These are phyloP conservation scores for Cygnus buccinator DNA, from an alignment of 2,113 vertebrate genomes.

Conservation along the genomic window DNA sequence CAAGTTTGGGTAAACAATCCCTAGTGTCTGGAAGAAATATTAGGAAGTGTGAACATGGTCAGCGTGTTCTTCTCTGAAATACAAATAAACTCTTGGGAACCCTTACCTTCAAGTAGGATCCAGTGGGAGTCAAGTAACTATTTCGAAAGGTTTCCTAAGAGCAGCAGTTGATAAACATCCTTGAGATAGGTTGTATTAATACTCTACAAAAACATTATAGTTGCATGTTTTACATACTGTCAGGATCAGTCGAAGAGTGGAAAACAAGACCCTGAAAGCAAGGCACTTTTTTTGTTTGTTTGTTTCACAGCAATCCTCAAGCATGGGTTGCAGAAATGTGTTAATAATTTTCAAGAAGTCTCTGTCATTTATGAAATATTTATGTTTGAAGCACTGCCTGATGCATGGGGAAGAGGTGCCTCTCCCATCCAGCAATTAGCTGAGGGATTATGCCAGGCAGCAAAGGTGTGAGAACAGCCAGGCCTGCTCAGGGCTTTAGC, in stretches of 20 bases:
- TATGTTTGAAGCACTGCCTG: not conserved
- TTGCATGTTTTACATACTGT: not conserved
- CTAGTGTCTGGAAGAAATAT: conserved; percentile 50
- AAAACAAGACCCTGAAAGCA: not conserved
- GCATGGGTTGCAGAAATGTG: not conserved
- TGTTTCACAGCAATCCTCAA: not conserved
- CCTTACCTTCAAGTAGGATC: not conserved
- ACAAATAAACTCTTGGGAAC: conserved; percentile 21
- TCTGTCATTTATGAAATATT: not conserved
- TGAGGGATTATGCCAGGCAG: not conserved
- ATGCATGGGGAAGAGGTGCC: not conserved
- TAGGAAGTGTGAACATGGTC: conserved; percentile 35
- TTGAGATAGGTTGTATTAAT: conserved; percentile 4
- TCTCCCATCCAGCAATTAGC: not conserved
- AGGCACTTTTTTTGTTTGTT: not conserved
- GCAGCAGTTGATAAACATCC: not conserved
- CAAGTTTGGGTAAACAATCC: conserved; percentile 42
- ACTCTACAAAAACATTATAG: not conserved
- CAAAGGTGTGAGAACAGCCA: not conserved
- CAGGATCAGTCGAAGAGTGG: not conserved
- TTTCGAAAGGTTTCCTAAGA: not conserved
- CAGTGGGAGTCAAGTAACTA: not conserved
- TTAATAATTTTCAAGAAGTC: not conserved
- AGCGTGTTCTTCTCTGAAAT: conserved; percentile 22
- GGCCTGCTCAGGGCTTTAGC: not conserved